Conservation (phyloP, 2,888 invertebrate species). For the Crossocerus cetratus region DNA sequence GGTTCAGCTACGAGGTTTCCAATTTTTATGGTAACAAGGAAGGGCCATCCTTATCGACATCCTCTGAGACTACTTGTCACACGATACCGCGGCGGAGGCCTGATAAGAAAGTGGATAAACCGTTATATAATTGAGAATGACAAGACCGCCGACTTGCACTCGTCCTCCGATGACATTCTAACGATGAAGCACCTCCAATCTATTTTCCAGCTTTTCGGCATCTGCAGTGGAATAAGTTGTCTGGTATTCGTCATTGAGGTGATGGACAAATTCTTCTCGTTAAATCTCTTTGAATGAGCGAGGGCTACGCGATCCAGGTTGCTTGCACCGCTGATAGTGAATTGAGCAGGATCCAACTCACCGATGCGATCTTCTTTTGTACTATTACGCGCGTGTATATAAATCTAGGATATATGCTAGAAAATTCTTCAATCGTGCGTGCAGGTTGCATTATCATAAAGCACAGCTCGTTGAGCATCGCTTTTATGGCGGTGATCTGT, state of each 20-base stretch:
- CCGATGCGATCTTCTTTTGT: neutral
- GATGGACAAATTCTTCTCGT: neutral
- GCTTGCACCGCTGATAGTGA: neutral
- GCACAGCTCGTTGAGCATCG: slow-evolving; percentile 30
- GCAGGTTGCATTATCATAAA: slow-evolving; percentile 24
- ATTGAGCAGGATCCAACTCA: too few relatives aligned
- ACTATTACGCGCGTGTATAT: neutral
- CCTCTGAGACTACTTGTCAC: slow-evolving; percentile 26
- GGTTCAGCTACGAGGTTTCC: slow-evolving; percentile 23
- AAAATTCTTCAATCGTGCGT: slow-evolving; percentile 21
- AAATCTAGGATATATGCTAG: neutral
- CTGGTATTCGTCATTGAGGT: slow-evolving; percentile 22
- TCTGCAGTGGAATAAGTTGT: slow-evolving; percentile 12
- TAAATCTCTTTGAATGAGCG: neutral
- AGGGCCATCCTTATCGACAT: slow-evolving; percentile 27
- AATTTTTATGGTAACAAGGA: slow-evolving; percentile 37
- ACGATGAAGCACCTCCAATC: slow-evolving; percentile 23
- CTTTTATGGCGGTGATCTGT: neutral
- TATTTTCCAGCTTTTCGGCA: slow-evolving; percentile 27
- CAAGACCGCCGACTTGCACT: neutral
- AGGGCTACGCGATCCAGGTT: neutral
- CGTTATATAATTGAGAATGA: slow-evolving; percentile 27
- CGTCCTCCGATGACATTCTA: slow-evolving; percentile 25
- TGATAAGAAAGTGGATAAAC: slow-evolving; percentile 25
- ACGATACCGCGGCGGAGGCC: slow-evolving; percentile 31